Evolutionary conservation across 2,888 invertebrate genomes (phyloP).

Genomic region (Torymus texanus): DNA sequence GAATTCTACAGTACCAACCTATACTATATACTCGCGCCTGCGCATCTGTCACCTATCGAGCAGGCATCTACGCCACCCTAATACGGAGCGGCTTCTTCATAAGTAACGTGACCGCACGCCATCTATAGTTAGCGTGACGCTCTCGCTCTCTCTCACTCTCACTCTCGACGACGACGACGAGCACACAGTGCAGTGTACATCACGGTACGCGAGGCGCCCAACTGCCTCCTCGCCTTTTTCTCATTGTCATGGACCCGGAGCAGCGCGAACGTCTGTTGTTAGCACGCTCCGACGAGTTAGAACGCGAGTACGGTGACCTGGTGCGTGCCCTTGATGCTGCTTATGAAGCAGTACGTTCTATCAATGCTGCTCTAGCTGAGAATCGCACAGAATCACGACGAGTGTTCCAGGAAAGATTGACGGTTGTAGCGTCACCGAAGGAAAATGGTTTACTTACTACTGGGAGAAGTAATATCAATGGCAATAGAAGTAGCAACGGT

Average conservation of each 20-base stretch:
- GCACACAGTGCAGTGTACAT: neutral
- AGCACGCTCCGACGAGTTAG: constrained; percentile 5
- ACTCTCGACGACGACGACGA: neutral
- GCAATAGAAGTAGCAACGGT: neutral
- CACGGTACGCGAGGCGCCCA: too few species aligned
- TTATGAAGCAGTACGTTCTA: neutral
- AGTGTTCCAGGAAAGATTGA: constrained; percentile 3
- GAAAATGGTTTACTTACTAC: neutral
- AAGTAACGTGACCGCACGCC: neutral
- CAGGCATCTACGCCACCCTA: neutral
- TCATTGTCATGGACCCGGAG: neutral
- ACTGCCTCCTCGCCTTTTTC: too few species aligned
- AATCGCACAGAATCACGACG: constrained; percentile 5
- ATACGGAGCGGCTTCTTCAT: neutral
- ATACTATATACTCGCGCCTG: neutral
- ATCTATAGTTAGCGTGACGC: neutral
- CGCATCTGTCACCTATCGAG: neutral
- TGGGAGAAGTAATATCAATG: neutral
- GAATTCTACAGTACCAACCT: too few species aligned
- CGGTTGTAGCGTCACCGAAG: neutral
- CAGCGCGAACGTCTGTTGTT: neutral
- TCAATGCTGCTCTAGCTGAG: neutral
- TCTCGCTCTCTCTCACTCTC: neutral
- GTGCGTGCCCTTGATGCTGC: constrained; percentile 3
- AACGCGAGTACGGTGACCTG: constrained; percentile 5